Percentiles rank a stretch among this genome's conserved stretches.
Evolutionary conservation across 2,113 vertebrate genomes (phyloP).

Genomic region (Eptesicus fuscus): DNA sequence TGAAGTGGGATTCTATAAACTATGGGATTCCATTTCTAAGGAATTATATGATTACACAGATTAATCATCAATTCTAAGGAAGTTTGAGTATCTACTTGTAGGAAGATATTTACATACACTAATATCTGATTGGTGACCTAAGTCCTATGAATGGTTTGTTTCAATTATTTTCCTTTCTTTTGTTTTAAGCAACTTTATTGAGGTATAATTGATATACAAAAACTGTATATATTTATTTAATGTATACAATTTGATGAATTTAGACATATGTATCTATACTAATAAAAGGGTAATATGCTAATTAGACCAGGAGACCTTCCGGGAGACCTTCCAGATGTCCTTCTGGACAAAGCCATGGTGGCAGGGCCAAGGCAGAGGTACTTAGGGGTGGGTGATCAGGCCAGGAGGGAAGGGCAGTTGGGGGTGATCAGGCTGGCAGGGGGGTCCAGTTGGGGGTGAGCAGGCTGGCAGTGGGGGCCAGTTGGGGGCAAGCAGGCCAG

Average conservation of each 20-base stretch:
- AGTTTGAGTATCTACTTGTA: not conserved
- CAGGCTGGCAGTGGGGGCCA: no score
- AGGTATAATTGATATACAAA: not conserved
- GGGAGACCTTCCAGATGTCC: no score
- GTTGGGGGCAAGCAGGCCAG: no score
- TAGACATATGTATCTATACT: no score
- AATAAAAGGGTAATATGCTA: no score
- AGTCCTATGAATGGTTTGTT: not conserved
- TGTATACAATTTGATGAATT: not conserved
- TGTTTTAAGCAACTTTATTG: not conserved
- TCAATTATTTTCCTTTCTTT: not conserved
- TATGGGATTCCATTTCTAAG: not conserved
- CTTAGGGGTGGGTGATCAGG: no score
- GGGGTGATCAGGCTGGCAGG: no score
- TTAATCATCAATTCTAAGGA: not conserved
- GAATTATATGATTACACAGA: not conserved
- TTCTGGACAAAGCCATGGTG: no score
- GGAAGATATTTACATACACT: not conserved
- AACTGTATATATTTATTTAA: not conserved
- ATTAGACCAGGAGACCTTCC: no score
- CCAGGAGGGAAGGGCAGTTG: no score
- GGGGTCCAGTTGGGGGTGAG: no score
- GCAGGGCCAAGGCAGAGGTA: no score
- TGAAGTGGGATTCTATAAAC: not conserved
- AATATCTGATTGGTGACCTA: not conserved